Percentiles rank a stretch among this genome's conserved stretches.
phyloP scores from a whole-genome alignment of 2,797 vertebrate species.

The Pseudochirops cupreus region DNA sequence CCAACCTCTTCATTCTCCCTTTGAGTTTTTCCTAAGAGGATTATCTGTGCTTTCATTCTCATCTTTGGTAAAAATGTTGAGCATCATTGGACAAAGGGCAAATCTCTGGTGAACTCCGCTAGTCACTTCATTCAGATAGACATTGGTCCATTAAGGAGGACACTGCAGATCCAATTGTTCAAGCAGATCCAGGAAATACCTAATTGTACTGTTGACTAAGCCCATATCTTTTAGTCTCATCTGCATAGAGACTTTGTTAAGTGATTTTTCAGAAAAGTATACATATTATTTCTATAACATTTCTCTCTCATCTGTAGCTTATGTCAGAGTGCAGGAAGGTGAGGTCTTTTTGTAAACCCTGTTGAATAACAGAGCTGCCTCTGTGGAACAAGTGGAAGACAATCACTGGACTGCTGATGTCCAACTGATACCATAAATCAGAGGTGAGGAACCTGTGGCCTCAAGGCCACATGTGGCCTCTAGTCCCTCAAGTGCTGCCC shows the following conservation, averaged over 20 bases:
- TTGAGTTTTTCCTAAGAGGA: not conserved
- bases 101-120: not conserved
- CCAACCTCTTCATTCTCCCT: not conserved
- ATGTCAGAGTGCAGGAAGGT: not conserved
- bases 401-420: not conserved
- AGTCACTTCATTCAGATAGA: not conserved
- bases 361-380: not conserved
- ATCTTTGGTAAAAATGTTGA: not conserved
- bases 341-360: not conserved
- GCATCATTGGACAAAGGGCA: not conserved
- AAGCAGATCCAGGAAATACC: not conserved
- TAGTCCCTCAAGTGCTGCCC: no score
- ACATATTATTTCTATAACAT: not conserved
- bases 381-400: not conserved
- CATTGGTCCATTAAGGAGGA: not conserved
- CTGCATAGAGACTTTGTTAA: not conserved
- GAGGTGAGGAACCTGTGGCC: no score
- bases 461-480: no score
- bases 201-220: not conserved
- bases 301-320: not conserved
- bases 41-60: not conserved
- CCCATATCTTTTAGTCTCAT: not conserved
- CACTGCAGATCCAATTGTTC: not conserved
- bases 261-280: not conserved
- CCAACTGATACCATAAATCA: not conserved